Conservation (phyloP, 2,888 invertebrate species). For the Acleris sparsana region DNA sequence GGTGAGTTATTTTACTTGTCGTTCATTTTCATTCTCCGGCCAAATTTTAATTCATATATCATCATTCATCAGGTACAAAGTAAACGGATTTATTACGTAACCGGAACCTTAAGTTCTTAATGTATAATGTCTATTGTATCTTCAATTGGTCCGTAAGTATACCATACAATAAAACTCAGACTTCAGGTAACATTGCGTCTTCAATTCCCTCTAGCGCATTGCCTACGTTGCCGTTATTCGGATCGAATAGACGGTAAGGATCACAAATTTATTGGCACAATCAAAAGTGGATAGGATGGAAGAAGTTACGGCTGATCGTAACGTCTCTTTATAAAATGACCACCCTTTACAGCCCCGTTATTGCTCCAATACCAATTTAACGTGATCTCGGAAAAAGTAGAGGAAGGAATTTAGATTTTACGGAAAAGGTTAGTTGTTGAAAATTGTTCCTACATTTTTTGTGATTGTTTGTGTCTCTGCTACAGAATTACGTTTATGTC, state of each 20-base stretch:
- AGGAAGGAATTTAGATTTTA: constrained; percentile 5
- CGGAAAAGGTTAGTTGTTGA: neutral
- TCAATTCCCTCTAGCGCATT: constrained; percentile 10
- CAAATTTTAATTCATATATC: too few relatives aligned
- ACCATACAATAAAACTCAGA: constrained; percentile 2
- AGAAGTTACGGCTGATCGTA: constrained; percentile 21
- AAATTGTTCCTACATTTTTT: neutral
- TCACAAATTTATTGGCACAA: constrained; percentile 33
- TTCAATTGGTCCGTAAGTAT: neutral
- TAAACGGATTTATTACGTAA: too few relatives aligned
- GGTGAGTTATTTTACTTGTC: neutral
- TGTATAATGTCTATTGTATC: too few relatives aligned
- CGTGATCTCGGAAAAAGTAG: constrained; percentile 22
- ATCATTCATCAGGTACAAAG: too few relatives aligned
- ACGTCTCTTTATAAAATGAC: constrained; percentile 50
- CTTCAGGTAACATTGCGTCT: constrained; percentile 13
- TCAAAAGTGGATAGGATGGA: constrained; percentile 31
- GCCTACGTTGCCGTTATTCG: constrained; percentile 23
- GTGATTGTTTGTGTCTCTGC: too few relatives aligned
- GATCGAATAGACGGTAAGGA: constrained; percentile 28
- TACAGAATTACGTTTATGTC: too few relatives aligned
- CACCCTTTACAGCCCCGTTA: constrained; percentile 53
- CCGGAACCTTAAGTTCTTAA: too few relatives aligned
- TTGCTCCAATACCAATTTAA: constrained; percentile 43
- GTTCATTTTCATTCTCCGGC: too few relatives aligned